Conservation (phyloP, 2,888 invertebrate genomes). For the Actias luna region DNA sequence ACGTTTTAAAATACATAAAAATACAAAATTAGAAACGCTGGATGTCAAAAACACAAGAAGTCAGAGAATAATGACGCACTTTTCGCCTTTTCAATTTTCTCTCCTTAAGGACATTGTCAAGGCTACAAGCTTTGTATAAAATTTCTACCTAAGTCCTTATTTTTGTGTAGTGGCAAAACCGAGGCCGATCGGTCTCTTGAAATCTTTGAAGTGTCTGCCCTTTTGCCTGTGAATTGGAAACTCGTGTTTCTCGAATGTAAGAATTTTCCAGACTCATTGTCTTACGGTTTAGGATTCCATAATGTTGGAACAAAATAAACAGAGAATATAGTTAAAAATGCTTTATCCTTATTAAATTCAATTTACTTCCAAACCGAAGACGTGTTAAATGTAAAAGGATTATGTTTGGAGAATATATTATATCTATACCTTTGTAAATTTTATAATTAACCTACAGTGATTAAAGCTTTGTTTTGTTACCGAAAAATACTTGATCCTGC, state of each 20-base stretch:
- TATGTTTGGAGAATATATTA: no score
- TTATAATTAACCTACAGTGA: no score
- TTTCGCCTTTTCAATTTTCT: slow-evolving; percentile 9
- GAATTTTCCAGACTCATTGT: slow-evolving; percentile 18
- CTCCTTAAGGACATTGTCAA: slow-evolving; percentile 12
- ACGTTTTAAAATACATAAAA: background rate
- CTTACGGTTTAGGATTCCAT: background rate
- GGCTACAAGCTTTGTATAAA: slow-evolving; percentile 16
- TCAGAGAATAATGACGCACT: slow-evolving; percentile 7
- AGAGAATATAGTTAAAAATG: background rate
- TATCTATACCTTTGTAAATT: no score
- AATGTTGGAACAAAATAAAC: background rate
- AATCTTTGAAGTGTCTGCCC: slow-evolving; percentile 35
- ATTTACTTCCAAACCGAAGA: no score
- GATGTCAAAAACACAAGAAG: background rate
- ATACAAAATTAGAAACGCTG: background rate
- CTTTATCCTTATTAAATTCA: no score
- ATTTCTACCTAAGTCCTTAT: slow-evolving; percentile 28
- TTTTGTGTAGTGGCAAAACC: slow-evolving; percentile 35
- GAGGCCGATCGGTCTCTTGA: slow-evolving; percentile 40
- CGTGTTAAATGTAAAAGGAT: no score
- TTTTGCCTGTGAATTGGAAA: slow-evolving; percentile 35
- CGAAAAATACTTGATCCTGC: background rate
- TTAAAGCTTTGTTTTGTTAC: background rate
- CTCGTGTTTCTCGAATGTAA: slow-evolving; percentile 33